Base-by-base conservation (phyloP, 2,797 vertebrate genomes). In the Siniperca scherzeri region DNA sequence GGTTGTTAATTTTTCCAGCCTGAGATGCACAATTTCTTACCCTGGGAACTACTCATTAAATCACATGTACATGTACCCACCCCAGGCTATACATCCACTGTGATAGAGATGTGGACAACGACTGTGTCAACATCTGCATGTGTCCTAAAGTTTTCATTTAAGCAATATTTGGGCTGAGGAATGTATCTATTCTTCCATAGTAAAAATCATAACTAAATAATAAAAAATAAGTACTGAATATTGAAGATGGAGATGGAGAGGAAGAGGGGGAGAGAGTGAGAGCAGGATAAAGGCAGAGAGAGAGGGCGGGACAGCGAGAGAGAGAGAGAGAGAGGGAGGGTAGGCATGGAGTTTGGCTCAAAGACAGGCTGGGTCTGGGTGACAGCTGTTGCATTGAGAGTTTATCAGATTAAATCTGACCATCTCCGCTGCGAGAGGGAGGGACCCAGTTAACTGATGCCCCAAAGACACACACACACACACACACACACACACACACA, bases 381-480 rank as follows among this genome's bases (percentile, higher is more conserved):
- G 87, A 92, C 95, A 96, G 95, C 93, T 95, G 94, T 92, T 95
- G 92, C 84, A 93, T 82, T 27, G 52, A 87, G 87, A 92, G 91
- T 93, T 94, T 91, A 94, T 96, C 93, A 93, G 94, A 95, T 95
- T 95, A 95, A 95, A 95, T 90, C 79, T 89, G 87, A 86, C 90
- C 89, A 91, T 92, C 87, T 93, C 91, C 74, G 59, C 75, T 89
- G 86, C 87, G 70, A 75, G 79, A 91, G 80, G 87, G 88, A 87
- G n/a, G 70, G 78, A 88, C 81, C 77, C 80, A 83, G 84, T 86
- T 75, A 76, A 81, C 78, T 86, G 71, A 82, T 89, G 72, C 25
- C 65, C 64, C 73, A 77, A 73, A 88, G 61, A 80, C 70, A 82
- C 70, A 83, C 21, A 80, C 73, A 84, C 73, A 74, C 48, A 59